Evolutionary conservation across 2,113 vertebrate species (phyloP).

Genomic region (Prunella fulvescens): DNA sequence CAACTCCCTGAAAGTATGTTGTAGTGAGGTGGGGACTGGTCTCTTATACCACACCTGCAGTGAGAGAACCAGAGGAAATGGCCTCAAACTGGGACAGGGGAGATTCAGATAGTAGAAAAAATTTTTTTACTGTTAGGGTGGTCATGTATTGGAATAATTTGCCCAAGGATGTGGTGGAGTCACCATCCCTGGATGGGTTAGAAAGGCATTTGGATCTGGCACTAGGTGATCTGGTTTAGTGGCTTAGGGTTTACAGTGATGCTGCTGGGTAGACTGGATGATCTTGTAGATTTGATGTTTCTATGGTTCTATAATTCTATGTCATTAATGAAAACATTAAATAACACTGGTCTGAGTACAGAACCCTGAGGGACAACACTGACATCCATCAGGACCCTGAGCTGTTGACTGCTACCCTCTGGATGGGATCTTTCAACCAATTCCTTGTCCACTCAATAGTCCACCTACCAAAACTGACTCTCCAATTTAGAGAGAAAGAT

Average conservation of each 20-base stretch:
- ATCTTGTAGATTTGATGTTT: neutral
- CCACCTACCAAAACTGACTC: neutral
- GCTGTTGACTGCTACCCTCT: neutral
- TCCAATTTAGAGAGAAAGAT: neutral
- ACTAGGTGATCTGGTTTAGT: neutral
- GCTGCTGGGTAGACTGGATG: neutral
- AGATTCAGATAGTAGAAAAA: neutral
- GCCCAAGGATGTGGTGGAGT: neutral
- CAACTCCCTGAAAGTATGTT: neutral
- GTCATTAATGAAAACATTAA: neutral
- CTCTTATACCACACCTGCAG: neutral
- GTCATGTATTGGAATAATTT: neutral
- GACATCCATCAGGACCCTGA: neutral
- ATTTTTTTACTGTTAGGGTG: accelerated
- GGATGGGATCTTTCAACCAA: neutral
- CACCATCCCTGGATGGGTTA: neutral
- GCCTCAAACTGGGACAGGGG: neutral
- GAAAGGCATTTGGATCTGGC: neutral
- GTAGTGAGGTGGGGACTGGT: accelerated
- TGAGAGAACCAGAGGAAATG: neutral
- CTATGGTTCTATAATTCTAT: neutral
- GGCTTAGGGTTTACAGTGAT: neutral
- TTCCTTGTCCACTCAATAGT: neutral
- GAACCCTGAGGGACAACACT: neutral
- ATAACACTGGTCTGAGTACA: neutral